Evolutionary conservation across 2,113 vertebrate species (phyloP), one percentile per base, ranked within the genome.

Genomic region (Sialia sialis): DNA sequence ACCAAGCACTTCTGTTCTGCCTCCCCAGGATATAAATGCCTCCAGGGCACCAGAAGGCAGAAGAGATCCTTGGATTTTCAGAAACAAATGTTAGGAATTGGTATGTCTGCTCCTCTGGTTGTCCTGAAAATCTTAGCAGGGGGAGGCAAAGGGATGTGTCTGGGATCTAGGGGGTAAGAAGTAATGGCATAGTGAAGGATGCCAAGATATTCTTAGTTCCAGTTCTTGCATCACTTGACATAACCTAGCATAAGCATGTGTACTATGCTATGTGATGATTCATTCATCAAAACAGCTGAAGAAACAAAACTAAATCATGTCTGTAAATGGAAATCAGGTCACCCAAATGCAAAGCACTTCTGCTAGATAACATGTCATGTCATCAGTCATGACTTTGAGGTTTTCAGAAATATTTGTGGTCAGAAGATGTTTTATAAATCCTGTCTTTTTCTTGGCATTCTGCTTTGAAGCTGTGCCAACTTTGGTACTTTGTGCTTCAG

Each of bases 1-100:
- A 75, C 13, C 27, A 82, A 92, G 5, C 4, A 77, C 39, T 88
- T 64, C n/a, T 89, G 23, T 60, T 77, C 66, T 86, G 19, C 43
- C 48, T 86, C 72, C 30, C 26, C 74, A 98, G 97, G 43, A 2
- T 97, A 97, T 59, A 95, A 79, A 36, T 98, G 98, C 44, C 34
- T 13, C 10, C 76, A 64, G 3, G 39, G 27, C 51, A 25, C 7
- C 27, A 54, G 32, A 48, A 95, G 91, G 34, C 90, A 90, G 20
- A 96, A 93, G 84, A 96, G 97, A 76, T 93, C 95, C 48, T 55
- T 97, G 52, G 73, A 97, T 86, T 89, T 93, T 77, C 84, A 78
- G 21, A 88, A 84, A 34, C 41, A 69, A 81, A 93, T 95, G 56
- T 62, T 81, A 59, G 68, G 30, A 82, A 90, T 97, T 55, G 95